These are phyloP conservation scores for Entelurus aequoreus DNA, from an alignment of 2,113 vertebrate genomes.

Conservation along the genomic window DNA sequence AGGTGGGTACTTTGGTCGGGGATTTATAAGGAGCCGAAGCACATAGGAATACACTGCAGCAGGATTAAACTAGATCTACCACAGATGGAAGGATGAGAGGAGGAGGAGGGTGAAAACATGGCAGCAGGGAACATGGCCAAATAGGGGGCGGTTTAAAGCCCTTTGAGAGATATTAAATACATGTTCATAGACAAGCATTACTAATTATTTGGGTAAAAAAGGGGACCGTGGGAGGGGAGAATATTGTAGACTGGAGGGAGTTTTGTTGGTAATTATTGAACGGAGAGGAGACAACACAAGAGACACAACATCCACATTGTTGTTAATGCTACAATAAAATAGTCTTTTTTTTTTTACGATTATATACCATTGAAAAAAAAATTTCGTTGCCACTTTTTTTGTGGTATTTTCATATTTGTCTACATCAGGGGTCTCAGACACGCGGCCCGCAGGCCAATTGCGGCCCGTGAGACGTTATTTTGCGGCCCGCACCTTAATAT, in stretches of 20 bases:
- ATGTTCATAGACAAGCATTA: neutral
- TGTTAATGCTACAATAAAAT: slow-evolving; percentile 19
- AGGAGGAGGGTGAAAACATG: neutral
- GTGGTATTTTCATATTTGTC: neutral
- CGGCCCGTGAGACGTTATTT: no score
- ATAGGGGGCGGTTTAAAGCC: neutral
- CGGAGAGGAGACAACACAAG: slow-evolving; percentile 16
- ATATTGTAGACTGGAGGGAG: neutral
- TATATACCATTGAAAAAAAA: no score
- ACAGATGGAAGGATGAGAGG: slow-evolving; percentile 16
- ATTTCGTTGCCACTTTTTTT: neutral
- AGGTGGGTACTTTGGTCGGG: neutral
- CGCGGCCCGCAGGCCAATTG: no score
- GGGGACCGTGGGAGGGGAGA: neutral
- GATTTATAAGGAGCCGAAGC: slow-evolving; percentile 27
- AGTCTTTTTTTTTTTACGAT: neutral
- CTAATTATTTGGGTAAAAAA: neutral
- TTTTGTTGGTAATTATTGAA: slow-evolving; percentile 10
- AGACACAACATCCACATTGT: slow-evolving; percentile 16
- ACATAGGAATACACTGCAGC: slow-evolving; percentile 34
- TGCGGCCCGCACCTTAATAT: no score
- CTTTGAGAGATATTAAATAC: neutral
- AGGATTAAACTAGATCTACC: slow-evolving; percentile 45
- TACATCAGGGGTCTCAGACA: no score
- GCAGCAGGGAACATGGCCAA: slow-evolving; percentile 6